phyloP scores from a whole-genome alignment of 2,888 invertebrate genomes.

The Euzetes globulus region DNA sequence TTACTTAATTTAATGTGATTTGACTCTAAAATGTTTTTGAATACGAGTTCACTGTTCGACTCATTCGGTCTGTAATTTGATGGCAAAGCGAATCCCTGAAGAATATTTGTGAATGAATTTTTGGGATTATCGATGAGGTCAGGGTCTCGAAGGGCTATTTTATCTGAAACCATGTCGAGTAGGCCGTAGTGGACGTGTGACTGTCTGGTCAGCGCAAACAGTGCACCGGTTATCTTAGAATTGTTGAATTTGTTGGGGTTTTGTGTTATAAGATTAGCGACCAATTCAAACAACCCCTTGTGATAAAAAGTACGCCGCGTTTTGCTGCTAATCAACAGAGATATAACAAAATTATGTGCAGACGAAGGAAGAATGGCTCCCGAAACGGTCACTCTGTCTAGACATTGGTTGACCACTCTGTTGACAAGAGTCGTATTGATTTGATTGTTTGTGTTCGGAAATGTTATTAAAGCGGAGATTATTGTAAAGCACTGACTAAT shows the following conservation, averaged over 20 bases:
- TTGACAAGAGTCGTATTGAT: neutral
- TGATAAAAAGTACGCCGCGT: neutral
- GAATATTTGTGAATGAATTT: neutral
- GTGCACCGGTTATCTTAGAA: neutral
- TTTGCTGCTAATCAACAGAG: neutral
- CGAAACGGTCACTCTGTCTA: neutral
- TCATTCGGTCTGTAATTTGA: neutral
- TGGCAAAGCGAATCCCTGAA: neutral
- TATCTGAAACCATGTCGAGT: neutral
- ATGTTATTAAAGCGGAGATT: neutral
- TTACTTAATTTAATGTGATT: neutral
- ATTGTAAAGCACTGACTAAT: neutral
- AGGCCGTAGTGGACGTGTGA: constrained; percentile 10
- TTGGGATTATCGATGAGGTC: neutral
- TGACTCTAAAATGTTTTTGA: neutral
- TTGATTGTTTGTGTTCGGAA: neutral
- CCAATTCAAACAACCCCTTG: constrained; percentile 7
- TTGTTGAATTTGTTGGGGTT: neutral
- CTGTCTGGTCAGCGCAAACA: neutral
- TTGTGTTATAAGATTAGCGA: neutral
- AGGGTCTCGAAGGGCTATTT: neutral
- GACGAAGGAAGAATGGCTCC: neutral
- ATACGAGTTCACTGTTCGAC: neutral
- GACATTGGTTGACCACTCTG: neutral
- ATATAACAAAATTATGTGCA: neutral